Conservation (phyloP, 2,888 invertebrate species). For the Hermaeophaga mercurialis region DNA sequence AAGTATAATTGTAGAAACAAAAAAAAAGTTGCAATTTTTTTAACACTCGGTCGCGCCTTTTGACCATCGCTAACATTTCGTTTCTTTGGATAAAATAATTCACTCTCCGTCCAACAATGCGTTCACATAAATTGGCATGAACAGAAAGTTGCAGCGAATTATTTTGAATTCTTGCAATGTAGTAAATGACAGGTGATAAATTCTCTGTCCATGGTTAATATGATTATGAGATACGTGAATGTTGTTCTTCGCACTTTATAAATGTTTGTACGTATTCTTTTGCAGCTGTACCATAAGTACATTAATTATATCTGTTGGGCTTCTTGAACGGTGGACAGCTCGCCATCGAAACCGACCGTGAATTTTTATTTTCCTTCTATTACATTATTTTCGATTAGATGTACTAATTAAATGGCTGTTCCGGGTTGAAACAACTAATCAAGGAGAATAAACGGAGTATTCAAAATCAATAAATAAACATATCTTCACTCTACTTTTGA, state of each 20-base stretch:
- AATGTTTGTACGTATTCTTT: slow-evolving; percentile 39
- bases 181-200: slow-evolving; percentile 42
- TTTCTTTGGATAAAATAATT: slow-evolving; percentile 24
- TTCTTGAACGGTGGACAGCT: slow-evolving; percentile 14
- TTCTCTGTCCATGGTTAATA: slow-evolving; percentile 42
- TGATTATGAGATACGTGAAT: slow-evolving; percentile 43
- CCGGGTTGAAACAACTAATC: too few relatives aligned
- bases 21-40: too few relatives aligned
- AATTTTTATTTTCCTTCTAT: too few relatives aligned
- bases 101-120: slow-evolving; percentile 19
- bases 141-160: slow-evolving; percentile 34
- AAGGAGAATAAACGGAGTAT: too few relatives aligned
- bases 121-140: slow-evolving; percentile 34
- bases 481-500: too few relatives aligned
- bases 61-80: not conserved
- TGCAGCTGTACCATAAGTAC: slow-evolving; percentile 34
- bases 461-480: too few relatives aligned
- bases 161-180: slow-evolving; percentile 42
- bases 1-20: too few relatives aligned
- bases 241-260: slow-evolving; percentile 44
- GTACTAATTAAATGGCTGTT: too few relatives aligned
- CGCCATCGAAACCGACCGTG: too few relatives aligned
- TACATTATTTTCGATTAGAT: too few relatives aligned
- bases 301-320: slow-evolving; percentile 31
- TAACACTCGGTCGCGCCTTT: too few relatives aligned